Evolutionary conservation across 2,797 vertebrate genomes (phyloP).

Genomic region (Melanotaenia parkinsoni): DNA sequence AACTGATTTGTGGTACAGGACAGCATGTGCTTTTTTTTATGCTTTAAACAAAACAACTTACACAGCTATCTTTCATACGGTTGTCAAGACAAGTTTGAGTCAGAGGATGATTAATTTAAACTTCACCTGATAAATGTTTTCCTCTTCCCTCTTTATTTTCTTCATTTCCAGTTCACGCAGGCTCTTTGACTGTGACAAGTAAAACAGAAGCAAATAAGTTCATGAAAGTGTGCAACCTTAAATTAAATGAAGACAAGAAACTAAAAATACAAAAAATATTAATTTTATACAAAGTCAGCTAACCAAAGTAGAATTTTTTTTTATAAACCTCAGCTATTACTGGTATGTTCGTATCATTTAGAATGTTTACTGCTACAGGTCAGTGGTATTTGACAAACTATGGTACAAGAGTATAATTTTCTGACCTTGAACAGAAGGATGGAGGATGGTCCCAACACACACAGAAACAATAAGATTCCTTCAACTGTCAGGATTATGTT

Average conservation of each 20-base stretch:
- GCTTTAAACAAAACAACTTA: conserved; percentile 1
- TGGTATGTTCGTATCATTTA: conserved; percentile 1
- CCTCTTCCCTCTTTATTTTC: conserved; percentile 73
- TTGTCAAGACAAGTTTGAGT: conserved; percentile 11
- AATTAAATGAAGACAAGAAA: not conserved
- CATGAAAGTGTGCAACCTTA: conserved; percentile 7
- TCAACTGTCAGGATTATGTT: conserved; percentile 79
- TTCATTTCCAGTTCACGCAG: conserved; percentile 62
- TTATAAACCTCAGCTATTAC: conserved; percentile 7
- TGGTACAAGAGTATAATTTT: not conserved
- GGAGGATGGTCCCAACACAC: conserved; percentile 72
- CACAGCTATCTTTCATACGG: not conserved
- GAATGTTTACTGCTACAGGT: not conserved
- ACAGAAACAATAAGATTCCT: conserved; percentile 78
- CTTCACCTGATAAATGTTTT: conserved; percentile 86
- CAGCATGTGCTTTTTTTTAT: conserved; percentile 7
- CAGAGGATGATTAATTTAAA: conserved; percentile 17
- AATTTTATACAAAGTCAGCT: not conserved
- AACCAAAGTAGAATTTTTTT: not conserved
- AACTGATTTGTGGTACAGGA: conserved; percentile 12
- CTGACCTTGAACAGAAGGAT: conserved; percentile 76
- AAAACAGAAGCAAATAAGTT: conserved; percentile 27
- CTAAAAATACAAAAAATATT: not conserved
- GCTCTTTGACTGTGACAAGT: conserved; percentile 64
- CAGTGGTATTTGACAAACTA: not conserved